phyloP scores from a whole-genome alignment of 2,797 vertebrate genomes.

The Cuniculus paca region DNA sequence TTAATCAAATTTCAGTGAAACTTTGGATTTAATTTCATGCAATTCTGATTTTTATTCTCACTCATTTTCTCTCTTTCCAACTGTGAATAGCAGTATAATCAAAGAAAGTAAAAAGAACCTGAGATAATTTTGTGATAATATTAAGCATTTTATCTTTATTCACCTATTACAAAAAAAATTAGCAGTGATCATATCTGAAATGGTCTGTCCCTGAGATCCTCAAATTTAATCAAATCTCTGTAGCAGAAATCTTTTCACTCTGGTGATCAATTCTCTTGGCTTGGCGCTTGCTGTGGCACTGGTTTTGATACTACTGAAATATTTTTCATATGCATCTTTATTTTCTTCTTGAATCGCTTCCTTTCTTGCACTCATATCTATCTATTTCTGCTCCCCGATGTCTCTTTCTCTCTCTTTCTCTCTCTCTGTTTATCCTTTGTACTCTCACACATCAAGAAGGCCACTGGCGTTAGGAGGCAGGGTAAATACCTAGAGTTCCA shows the following conservation, averaged over 20 bases:
- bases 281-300: background rate
- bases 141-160: conserved; percentile 43
- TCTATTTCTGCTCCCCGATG: background rate
- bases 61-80: conserved; percentile 22
- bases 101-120: conserved; percentile 48
- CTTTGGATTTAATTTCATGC: conserved; percentile 48
- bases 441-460: background rate
- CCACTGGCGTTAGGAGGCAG: background rate
- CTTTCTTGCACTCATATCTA: background rate
- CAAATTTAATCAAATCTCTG: background rate
- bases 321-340: background rate
- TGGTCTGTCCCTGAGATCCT: background rate
- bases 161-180: background rate
- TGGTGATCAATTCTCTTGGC: background rate
- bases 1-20: conserved; percentile 51
- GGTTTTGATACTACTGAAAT: background rate
- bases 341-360: background rate
- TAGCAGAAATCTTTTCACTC: background rate
- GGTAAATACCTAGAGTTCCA: background rate
- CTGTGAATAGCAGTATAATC: conserved; percentile 38
- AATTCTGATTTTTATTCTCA: conserved; percentile 49
- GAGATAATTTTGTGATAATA: background rate
- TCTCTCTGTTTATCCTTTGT: background rate
- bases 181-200: background rate
- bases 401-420: background rate